Evolutionary conservation across 2,113 vertebrate species (phyloP), one percentile per base, ranked within the genome.

Genomic region (Guaruba guarouba): DNA sequence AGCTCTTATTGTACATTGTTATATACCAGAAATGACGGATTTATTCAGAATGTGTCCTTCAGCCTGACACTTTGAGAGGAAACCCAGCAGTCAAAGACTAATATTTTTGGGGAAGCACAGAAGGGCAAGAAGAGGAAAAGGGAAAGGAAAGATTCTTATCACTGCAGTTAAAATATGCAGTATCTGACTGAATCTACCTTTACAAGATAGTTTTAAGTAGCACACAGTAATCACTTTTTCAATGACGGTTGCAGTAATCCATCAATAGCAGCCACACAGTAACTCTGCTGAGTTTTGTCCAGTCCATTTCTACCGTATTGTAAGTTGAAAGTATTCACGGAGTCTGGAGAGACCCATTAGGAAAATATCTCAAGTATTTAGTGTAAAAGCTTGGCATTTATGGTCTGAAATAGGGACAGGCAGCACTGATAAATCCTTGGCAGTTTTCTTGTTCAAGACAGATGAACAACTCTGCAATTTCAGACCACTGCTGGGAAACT

Each of bases 401-500:
- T n/a, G 28, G 85, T 23, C 90, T 77, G 87, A 95, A 74, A 80
- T 1, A 33, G 48, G 90, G 68, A 95, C 71, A 83, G 95, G 83
- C 75, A 95, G 86, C 10, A 23, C 86, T 79, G 76, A 70, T 64
- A 87, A 88, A 96, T 96, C 92, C 95, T 33, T 37, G 41, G 80
- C 82, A 78, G 77, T 87, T 85, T 75, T 88, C 92, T 88, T 67
- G 39, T 82, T 96, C 88, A 81, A 64, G 90, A 94, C 5, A 77
- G 92, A 88, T 70, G 61, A 75, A 78, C 70, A 95, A 79, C 78
- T 87, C 91, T 15, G 23, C 73, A 82, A 96, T 96, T 96, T 80
- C 83, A 96, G 91, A 92, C 79, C 86, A 96, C 85, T 90, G 78
- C 89, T 95, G 91, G 75, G 91, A 95, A 86, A 78, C 51, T 70